Percentiles rank a stretch among this genome's conserved stretches.
Evolutionary conservation across 2,797 vertebrate genomes (phyloP).

Genomic region (Dicrostonyx torquatus): DNA sequence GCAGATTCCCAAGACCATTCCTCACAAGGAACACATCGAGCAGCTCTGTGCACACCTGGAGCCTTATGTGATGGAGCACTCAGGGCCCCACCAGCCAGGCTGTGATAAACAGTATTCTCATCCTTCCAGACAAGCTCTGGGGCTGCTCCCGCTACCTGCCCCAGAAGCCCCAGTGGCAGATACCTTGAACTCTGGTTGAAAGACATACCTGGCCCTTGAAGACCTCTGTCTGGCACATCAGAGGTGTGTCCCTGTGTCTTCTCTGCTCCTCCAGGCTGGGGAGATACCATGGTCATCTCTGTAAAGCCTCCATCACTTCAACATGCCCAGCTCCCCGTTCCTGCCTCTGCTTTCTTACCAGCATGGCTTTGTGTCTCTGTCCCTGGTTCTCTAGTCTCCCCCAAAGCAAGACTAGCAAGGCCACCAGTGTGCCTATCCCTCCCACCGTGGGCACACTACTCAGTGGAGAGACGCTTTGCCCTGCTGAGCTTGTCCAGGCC

Average conservation of each 20-base stretch:
- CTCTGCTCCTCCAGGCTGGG: not conserved
- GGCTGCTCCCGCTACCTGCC: accelerated
- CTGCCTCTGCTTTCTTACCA: not conserved
- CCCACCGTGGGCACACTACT: not conserved
- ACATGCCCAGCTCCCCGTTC: not conserved
- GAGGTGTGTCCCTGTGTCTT: not conserved
- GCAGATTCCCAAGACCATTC: not conserved
- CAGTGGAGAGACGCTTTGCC: not conserved
- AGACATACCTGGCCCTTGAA: not conserved
- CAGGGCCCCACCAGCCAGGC: not conserved
- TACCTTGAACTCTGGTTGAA: not conserved
- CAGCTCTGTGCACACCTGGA: not conserved
- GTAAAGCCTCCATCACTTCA: not conserved
- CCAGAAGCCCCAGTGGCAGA: not conserved
- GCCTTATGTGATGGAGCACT: not conserved
- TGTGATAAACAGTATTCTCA: not conserved
- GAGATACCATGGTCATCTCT: not conserved
- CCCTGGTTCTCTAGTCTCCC: not conserved
- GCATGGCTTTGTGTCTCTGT: not conserved
- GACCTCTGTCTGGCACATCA: not conserved
- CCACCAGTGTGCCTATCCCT: not conserved
- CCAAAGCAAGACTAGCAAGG: not conserved
- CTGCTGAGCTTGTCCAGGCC: no score
- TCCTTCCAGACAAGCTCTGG: not conserved
- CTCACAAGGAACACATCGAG: not conserved